These are phyloP conservation scores for Leptopilina drosophilae DNA, from an alignment of 2,888 invertebrate genomes.

Conservation along the genomic window DNA sequence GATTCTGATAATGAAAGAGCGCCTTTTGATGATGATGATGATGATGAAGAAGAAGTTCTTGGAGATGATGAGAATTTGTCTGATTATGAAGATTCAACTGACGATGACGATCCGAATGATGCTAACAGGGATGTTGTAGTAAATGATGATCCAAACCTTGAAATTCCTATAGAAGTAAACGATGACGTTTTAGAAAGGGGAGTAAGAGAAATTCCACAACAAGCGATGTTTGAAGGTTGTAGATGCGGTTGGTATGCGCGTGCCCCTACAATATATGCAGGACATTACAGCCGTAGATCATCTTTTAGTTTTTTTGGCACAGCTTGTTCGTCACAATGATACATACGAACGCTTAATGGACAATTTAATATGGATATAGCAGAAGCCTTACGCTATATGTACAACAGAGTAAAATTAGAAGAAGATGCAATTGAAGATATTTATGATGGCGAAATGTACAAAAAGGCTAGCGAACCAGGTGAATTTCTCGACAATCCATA, in stretches of 20 bases:
- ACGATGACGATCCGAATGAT: no score
- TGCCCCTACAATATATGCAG: neutral
- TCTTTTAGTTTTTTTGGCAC: neutral
- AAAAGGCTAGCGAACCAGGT: constrained; percentile 15
- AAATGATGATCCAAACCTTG: no score
- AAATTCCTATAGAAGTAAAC: no score
- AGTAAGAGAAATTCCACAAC: neutral
- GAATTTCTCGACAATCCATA: constrained; percentile 35
- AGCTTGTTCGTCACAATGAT: neutral
- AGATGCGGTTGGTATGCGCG: neutral
- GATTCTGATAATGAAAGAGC: no score
- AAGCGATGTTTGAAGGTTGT: neutral
- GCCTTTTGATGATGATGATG: no score
- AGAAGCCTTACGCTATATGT: constrained; percentile 17
- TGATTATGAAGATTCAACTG: no score
- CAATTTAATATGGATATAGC: neutral
- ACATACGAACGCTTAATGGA: neutral
- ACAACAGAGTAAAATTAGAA: constrained; percentile 17
- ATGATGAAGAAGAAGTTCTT: no score
- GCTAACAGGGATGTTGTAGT: no score
- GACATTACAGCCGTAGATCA: neutral
- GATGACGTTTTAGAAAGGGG: no score
- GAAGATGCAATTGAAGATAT: constrained; percentile 41
- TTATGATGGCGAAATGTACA: constrained; percentile 42
- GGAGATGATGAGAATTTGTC: no score